Conservation (phyloP, 2,888 invertebrate species). For the Ommatoiulus sabulosus region DNA sequence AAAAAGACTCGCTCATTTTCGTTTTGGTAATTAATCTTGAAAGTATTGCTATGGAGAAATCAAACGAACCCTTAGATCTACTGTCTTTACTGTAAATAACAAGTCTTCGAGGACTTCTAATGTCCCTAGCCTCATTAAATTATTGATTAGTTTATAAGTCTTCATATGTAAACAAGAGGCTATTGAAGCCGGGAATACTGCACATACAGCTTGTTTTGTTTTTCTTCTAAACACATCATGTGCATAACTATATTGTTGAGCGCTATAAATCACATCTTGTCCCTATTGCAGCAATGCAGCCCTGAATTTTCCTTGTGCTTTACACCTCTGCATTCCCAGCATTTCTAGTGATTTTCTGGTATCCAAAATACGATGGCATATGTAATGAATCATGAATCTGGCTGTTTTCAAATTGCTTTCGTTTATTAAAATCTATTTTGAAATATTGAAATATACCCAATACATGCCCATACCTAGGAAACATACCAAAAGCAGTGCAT, state of each 20-base stretch:
- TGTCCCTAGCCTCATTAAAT: conserved; percentile 28
- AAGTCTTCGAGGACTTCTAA: background rate
- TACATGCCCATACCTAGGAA: too few relatives aligned
- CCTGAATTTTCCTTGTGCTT: background rate
- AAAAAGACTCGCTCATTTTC: background rate
- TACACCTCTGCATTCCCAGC: background rate
- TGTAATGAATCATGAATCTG: too few relatives aligned
- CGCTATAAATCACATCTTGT: background rate
- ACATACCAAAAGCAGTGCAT: too few relatives aligned
- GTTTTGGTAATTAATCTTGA: conserved; percentile 8
- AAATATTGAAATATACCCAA: too few relatives aligned
- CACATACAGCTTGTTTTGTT: background rate
- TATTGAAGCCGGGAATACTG: background rate
- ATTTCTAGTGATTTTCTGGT: too few relatives aligned
- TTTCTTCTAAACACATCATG: background rate
- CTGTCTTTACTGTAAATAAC: background rate
- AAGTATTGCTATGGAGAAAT: conserved; percentile 32
- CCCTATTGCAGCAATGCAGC: background rate
- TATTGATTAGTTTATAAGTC: background rate
- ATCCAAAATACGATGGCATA: too few relatives aligned
- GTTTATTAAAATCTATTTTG: too few relatives aligned
- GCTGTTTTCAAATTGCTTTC: too few relatives aligned
- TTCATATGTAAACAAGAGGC: background rate
- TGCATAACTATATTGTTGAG: background rate
- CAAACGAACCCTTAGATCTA: background rate